Evolutionary conservation across 2,888 invertebrate genomes (phyloP).

Genomic region (Stenotaenia linearis): DNA sequence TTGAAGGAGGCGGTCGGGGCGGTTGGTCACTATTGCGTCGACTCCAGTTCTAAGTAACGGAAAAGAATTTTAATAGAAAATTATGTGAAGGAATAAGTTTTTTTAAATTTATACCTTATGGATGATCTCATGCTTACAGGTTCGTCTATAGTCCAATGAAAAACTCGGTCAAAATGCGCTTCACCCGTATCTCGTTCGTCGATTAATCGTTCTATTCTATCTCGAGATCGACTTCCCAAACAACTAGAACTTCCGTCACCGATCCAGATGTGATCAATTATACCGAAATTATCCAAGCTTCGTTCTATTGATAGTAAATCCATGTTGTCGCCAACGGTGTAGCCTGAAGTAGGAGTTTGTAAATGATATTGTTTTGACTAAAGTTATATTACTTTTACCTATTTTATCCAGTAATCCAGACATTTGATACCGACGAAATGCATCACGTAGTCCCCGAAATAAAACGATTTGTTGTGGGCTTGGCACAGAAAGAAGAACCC

Average conservation of each 20-base stretch:
- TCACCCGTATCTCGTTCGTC: slow-evolving; percentile 31
- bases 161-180: slow-evolving; percentile 31
- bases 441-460: slow-evolving; percentile 24
- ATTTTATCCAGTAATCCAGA: slow-evolving; percentile 6
- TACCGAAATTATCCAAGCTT: neutral
- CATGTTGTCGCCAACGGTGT: neutral
- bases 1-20: slow-evolving; percentile 38
- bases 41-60: slow-evolving; percentile 34
- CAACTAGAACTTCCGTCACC: slow-evolving; percentile 29
- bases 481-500: slow-evolving; percentile 27
- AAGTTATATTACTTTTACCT: too few relatives aligned
- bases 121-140: neutral
- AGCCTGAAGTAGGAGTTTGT: too few relatives aligned
- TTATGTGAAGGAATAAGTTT: neutral
- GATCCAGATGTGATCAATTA: slow-evolving; percentile 29
- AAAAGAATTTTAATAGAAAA: neutral
- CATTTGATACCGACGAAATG: neutral
- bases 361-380: too few relatives aligned
- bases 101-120: slow-evolving; percentile 21
- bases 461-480: neutral
- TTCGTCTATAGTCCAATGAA: slow-evolving; percentile 36
- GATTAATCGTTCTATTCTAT: neutral
- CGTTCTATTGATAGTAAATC: neutral
- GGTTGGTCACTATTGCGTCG: slow-evolving; percentile 39
- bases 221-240: neutral